Evolutionary conservation across 2,797 vertebrate species (phyloP).

Genomic region (Pangasius larnaudii): DNA sequence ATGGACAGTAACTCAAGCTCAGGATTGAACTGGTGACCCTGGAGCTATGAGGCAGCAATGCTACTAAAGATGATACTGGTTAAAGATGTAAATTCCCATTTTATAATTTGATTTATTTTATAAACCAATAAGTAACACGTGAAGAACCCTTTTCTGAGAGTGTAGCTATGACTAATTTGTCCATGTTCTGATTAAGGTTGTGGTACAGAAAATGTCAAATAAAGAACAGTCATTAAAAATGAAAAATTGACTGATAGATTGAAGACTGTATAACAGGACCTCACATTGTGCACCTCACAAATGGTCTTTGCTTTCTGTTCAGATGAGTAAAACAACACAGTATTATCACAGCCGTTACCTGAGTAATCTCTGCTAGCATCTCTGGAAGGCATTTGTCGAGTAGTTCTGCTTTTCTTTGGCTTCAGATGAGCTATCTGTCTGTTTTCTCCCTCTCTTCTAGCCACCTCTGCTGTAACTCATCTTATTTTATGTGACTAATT

Average conservation of each 20-base stretch:
- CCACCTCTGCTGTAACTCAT: neutral
- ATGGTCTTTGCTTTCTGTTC: neutral
- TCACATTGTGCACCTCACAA: neutral
- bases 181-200: neutral
- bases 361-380: neutral
- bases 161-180: neutral
- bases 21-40: neutral
- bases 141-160: neutral
- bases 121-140: neutral
- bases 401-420: neutral
- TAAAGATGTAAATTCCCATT: neutral
- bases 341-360: neutral
- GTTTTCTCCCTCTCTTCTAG: neutral
- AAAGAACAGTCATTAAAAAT: too few relatives aligned
- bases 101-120: neutral
- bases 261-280: neutral
- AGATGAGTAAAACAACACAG: neutral
- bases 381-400: neutral
- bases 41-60: neutral
- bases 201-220: too few relatives aligned
- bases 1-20: neutral
- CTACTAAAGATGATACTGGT: neutral
- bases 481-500: neutral
- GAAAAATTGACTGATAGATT: neutral
- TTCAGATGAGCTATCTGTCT: neutral